These are phyloP conservation scores for Ormyrus labotus DNA, from an alignment of 2,888 invertebrate species.

Conservation along the genomic window DNA sequence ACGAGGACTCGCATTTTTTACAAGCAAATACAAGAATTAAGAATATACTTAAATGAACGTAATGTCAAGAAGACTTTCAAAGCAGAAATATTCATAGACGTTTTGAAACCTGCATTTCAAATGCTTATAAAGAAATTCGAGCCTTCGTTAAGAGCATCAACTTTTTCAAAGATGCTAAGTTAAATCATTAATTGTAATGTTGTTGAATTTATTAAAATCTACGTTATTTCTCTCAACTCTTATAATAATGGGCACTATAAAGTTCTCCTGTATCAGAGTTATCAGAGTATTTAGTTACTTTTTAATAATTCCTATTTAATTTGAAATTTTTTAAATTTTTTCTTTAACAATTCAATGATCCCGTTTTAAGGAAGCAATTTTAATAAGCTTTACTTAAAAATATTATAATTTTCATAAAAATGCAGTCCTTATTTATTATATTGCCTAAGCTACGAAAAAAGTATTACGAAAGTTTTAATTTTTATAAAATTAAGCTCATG, in stretches of 20 bases:
- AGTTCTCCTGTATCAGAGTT: conserved; percentile 13
- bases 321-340: not conserved
- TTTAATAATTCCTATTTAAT: not conserved
- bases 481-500: too few relatives aligned
- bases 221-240: conserved; percentile 7
- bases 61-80: not conserved
- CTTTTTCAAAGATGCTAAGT: not conserved
- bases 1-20: conserved; percentile 17
- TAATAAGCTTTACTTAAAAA: too few relatives aligned
- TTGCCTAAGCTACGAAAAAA: not conserved
- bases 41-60: not conserved
- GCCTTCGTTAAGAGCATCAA: not conserved
- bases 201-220: conserved; percentile 14
- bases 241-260: conserved; percentile 11
- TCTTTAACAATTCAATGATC: too few relatives aligned
- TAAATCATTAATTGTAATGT: conserved; percentile 22
- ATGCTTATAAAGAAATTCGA: not conserved
- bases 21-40: not conserved
- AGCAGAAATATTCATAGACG: not conserved
- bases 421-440: not conserved
- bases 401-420: not conserved
- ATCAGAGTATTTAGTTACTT: conserved; percentile 4
- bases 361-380: too few relatives aligned
- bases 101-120: too few relatives aligned
- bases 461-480: too few relatives aligned